Percentiles rank a stretch among this genome's conserved stretches.
Evolutionary conservation across 1,140 invertebrate genomes (phyloP).

Genomic region (Aphelinus certus): DNA sequence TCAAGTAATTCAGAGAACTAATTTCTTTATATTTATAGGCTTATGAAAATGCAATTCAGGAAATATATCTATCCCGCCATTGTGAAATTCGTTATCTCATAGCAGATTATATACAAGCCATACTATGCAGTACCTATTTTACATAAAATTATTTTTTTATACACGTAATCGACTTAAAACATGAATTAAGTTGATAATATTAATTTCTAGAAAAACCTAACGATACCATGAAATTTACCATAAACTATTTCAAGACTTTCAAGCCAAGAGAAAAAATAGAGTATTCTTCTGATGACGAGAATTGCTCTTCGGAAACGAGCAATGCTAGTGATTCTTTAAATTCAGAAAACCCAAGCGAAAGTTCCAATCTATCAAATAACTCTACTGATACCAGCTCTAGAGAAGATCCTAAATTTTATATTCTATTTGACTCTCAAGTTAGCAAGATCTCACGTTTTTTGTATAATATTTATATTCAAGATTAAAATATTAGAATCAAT

Average conservation of each 20-base stretch:
- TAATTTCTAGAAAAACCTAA: slow-evolving; percentile 64
- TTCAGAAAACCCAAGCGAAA: too few species aligned
- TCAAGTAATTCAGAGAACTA: slow-evolving; percentile 26
- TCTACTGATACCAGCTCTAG: too few species aligned
- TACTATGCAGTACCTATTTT: slow-evolving; percentile 61
- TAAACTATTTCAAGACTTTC: slow-evolving; percentile 66
- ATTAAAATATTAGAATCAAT: too few species aligned
- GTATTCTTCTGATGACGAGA: too few species aligned
- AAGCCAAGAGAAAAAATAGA: too few species aligned
- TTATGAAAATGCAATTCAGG: slow-evolving; percentile 59
- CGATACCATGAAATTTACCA: slow-evolving; percentile 70
- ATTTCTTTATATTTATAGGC: slow-evolving; percentile 40
- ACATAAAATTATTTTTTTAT: slow-evolving; percentile 22
- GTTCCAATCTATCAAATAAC: too few species aligned
- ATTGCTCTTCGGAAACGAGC: too few species aligned
- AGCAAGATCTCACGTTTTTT: too few species aligned
- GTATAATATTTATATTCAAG: too few species aligned
- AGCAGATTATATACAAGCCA: slow-evolving; percentile 69
- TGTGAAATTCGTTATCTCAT: slow-evolving; percentile 68
- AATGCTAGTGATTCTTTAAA: too few species aligned
- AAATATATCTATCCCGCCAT: slow-evolving; percentile 67
- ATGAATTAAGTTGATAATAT: slow-evolving; percentile 14
- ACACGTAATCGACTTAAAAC: slow-evolving; percentile 7
- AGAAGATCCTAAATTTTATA: too few species aligned
- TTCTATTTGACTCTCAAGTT: too few species aligned